Percentiles rank a stretch among this genome's conserved stretches.
Evolutionary conservation across 2,797 vertebrate species (phyloP).

Genomic region (Neomorphus geoffroyi): DNA sequence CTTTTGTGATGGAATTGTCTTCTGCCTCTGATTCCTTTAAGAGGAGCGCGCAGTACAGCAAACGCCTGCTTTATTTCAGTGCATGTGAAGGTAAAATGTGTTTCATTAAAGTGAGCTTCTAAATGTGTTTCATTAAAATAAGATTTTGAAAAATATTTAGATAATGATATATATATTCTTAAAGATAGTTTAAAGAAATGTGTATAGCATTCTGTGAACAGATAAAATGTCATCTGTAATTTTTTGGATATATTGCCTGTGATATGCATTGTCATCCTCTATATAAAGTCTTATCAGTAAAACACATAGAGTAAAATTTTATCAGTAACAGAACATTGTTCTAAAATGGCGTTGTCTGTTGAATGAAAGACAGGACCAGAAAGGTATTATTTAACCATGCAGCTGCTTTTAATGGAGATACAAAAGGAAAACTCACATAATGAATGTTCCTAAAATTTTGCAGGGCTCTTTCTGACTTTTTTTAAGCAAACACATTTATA

Average conservation of each 20-base stretch:
- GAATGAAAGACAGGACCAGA: constrained; percentile 4
- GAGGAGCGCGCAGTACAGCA: neutral
- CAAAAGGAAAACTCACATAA: neutral
- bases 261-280: neutral
- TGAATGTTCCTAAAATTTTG: neutral
- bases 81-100: constrained; percentile 66
- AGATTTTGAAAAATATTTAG: constrained; percentile 64
- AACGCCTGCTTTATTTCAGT: constrained; percentile 50
- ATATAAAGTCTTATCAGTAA: constrained; percentile 28
- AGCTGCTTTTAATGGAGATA: constrained; percentile 24
- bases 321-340: constrained; percentile 9
- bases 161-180: constrained; percentile 48
- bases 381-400: neutral
- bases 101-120: constrained; percentile 75
- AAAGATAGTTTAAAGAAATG: constrained; percentile 20
- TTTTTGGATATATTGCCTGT: constrained; percentile 19
- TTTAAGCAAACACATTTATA: neutral
- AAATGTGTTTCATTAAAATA: constrained; percentile 79
- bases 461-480: neutral
- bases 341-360: constrained; percentile 9
- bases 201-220: neutral
- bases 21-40: constrained; percentile 40
- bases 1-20: constrained; percentile 25
- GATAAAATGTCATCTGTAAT: constrained; percentile 37
- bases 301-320: constrained; percentile 6